Evolutionary conservation across 1,140 invertebrate genomes (phyloP).

Genomic region (Pollicipes pollicipes): DNA sequence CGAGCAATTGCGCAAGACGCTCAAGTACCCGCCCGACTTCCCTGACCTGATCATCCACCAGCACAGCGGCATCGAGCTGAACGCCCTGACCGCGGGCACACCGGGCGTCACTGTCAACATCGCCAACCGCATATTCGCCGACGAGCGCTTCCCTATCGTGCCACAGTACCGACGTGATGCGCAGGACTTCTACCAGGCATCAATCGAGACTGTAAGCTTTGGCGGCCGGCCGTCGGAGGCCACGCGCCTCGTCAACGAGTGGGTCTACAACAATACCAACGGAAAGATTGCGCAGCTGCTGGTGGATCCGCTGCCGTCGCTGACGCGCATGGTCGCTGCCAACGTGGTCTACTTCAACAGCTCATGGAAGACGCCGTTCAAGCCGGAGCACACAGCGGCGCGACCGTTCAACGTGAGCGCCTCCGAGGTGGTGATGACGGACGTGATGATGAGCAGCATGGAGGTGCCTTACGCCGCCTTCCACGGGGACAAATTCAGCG

Average conservation of each 20-base stretch:
- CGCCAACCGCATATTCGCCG: not conserved
- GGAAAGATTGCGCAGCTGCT: conserved; percentile 50
- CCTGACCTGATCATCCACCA: conserved; percentile 10
- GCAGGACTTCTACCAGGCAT: conserved; percentile 7
- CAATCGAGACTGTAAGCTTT: conserved; percentile 33
- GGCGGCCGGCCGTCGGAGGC: conserved; percentile 24
- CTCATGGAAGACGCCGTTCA: conserved; percentile 50
- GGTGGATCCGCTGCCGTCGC: conserved; percentile 21
- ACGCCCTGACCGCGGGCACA: not conserved
- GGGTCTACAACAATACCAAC: conserved; percentile 53
- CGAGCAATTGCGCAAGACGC: conserved; percentile 18
- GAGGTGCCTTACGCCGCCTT: conserved; percentile 37
- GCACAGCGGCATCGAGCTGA: not conserved
- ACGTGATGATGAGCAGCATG: conserved; percentile 44
- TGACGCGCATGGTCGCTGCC: conserved; percentile 46
- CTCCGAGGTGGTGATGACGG: conserved; percentile 29
- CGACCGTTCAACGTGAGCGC: conserved; percentile 30
- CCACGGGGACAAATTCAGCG: conserved; percentile 33
- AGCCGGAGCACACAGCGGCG: no score
- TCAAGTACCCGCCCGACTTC: conserved; percentile 14
- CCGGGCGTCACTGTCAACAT: not conserved
- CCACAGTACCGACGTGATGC: not conserved
- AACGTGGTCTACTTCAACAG: conserved; percentile 80
- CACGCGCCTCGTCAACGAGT: conserved; percentile 38
- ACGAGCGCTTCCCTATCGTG: not conserved